Evolutionary conservation across 2,888 invertebrate genomes (phyloP), one percentile per base, ranked within the genome.

Genomic region (Hedychridium roseum): DNA sequence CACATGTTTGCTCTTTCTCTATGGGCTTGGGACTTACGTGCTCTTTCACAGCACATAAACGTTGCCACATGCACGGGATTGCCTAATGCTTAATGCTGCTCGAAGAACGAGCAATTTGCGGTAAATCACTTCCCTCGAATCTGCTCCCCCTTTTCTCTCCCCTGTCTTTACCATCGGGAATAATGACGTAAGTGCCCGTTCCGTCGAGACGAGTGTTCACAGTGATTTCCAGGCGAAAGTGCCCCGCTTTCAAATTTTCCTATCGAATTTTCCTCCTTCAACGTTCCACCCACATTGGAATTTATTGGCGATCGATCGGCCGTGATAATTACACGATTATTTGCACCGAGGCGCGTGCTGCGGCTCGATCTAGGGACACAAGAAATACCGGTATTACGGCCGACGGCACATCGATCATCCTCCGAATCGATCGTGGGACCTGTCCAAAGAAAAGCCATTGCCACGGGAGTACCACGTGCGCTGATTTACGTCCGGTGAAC

Each of bases 21-120:
- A 45, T 45, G 47, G 51, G 59, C 64, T 63, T 65, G 64, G 45
- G 66, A 66, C 65, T 68, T 66, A 52, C 64, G 61, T 68, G 66
- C 66, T 68, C 69, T 71, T 68, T 67, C 49, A 57, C 60, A 52
- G 66, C 66, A 60, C 64, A 64, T 60, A 59, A n/a, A 67, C 63
- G 64, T 66, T 67, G 61, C 66, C 61, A 62, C 65, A 66, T 63
- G 57, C 57, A 59, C 62, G 56, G 64, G 64, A 72, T 72, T 70
- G 64, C 67, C 64, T 64, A 72, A 70, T 72, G 60, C 60, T 66
- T 66, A 67, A 70, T 66, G 62, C 61, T 60, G 60, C 61, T 64
- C 55, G 53, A 57, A 51, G 64, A 69, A 62, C 60, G 58, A 47
- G 66, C 69, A 70, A 71, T 72, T 73, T 70, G 68, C 66, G 69